These are phyloP conservation scores for Australoheros facetus DNA, from an alignment of 2,797 vertebrate species.

Conservation along the genomic window DNA sequence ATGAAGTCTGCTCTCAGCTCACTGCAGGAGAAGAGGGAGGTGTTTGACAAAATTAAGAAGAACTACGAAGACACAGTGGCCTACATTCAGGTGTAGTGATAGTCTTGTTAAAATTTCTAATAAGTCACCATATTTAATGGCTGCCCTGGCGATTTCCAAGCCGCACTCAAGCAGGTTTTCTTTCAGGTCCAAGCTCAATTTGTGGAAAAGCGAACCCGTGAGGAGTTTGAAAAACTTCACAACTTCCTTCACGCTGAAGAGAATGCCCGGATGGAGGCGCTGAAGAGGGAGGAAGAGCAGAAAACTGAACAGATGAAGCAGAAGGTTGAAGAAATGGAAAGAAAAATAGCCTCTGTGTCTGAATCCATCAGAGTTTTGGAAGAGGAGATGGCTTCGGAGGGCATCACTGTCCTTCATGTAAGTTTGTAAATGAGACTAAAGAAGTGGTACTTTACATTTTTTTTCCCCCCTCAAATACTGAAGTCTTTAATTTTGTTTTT, in stretches of 20 bases:
- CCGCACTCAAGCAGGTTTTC: neutral
- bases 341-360: conserved; percentile 51
- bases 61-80: conserved; percentile 60
- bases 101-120: neutral
- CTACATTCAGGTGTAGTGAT: conserved; percentile 67
- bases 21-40: conserved; percentile 61
- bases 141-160: neutral
- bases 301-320: conserved; percentile 58
- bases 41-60: conserved; percentile 66
- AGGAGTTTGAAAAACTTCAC: conserved; percentile 76
- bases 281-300: conserved; percentile 70
- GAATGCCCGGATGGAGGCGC: conserved; percentile 53
- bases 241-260: conserved; percentile 71
- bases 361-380: conserved; percentile 65
- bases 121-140: neutral
- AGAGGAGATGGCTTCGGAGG: conserved; percentile 61
- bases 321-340: conserved; percentile 57
- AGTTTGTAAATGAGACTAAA: conserved; percentile 2
- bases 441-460: neutral
- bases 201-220: conserved; percentile 64
- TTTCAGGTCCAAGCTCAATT: conserved; percentile 70
- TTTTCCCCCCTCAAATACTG: neutral
- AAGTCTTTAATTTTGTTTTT: neutral
- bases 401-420: conserved; percentile 70
- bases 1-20: conserved; percentile 60